Percentiles rank a stretch among this genome's conserved stretches.
phyloP scores from a whole-genome alignment of 2,113 vertebrate species.

The Hypocryptadius cinnamomeus region DNA sequence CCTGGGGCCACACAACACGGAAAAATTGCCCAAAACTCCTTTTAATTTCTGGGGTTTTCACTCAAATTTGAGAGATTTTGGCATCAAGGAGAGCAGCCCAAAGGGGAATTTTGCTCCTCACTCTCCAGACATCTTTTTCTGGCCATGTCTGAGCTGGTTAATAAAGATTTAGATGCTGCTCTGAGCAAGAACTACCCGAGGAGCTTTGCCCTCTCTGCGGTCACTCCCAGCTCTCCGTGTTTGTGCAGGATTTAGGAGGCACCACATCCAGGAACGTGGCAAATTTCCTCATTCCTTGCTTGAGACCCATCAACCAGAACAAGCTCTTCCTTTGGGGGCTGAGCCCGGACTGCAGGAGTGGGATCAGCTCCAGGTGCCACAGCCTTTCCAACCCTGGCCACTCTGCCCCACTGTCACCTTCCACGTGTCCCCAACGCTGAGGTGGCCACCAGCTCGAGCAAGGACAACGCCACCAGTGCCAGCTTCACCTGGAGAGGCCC shows the following conservation, averaged over 20 bases:
- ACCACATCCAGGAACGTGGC: slow-evolving; percentile 67
- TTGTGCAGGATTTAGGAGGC: slow-evolving; percentile 70
- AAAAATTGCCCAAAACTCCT: slow-evolving; percentile 73
- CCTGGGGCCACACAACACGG: slow-evolving; percentile 16
- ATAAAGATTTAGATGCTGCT: slow-evolving; percentile 48
- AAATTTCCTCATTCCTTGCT: slow-evolving; percentile 73
- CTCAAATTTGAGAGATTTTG: slow-evolving; percentile 49
- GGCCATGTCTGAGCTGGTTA: slow-evolving; percentile 65
- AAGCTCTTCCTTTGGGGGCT: slow-evolving; percentile 69
- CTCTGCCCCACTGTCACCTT: slow-evolving; percentile 64
- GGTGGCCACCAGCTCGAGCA: neutral
- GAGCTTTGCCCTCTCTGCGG: slow-evolving; percentile 65
- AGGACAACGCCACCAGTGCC: neutral
- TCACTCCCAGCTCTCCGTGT: slow-evolving; percentile 72
- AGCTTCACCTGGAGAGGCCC: slow-evolving; percentile 61
- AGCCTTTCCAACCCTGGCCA: slow-evolving; percentile 75
- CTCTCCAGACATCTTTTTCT: slow-evolving; percentile 70
- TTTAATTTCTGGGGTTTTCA: slow-evolving; percentile 76
- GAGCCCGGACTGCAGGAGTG: slow-evolving; percentile 67
- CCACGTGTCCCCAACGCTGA: neutral
- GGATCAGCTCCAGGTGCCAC: slow-evolving; percentile 59
- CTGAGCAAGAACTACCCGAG: slow-evolving; percentile 66
- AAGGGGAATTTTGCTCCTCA: slow-evolving; percentile 52
- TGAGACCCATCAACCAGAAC: slow-evolving; percentile 17
- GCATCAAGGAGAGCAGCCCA: slow-evolving; percentile 56